Evolutionary conservation across 2,113 vertebrate genomes (phyloP).

Genomic region (Neotragus pygmaeus): DNA sequence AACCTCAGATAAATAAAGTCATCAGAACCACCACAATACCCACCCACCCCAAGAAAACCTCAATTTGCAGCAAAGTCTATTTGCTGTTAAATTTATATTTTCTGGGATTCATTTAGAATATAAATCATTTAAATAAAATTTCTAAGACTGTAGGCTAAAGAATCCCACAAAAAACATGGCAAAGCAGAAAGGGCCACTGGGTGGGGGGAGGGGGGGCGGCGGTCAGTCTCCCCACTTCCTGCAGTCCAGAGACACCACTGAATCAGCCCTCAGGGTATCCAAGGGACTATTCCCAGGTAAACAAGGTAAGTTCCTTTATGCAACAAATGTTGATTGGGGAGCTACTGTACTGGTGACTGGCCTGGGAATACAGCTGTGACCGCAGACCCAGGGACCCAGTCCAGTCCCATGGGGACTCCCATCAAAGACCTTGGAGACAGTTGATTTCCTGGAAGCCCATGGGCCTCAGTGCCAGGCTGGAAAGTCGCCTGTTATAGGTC

Average conservation of each 20-base stretch:
- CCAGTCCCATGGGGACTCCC: not conserved
- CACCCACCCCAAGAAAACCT: not conserved
- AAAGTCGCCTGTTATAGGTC: not conserved
- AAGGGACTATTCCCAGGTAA: not conserved
- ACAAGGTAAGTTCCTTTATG: not conserved
- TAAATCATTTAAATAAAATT: not conserved
- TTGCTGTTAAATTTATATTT: not conserved
- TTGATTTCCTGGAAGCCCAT: not conserved
- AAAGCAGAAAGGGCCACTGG: not conserved
- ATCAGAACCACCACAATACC: not conserved
- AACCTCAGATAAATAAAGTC: too few species aligned
- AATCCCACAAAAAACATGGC: not conserved
- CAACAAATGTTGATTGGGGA: not conserved
- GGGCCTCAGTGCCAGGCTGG: not conserved
- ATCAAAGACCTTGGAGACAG: not conserved
- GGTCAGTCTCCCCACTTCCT: not conserved
- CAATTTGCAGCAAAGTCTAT: not conserved
- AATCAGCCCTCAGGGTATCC: not conserved
- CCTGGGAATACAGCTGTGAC: not conserved
- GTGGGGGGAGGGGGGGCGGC: fast-evolving
- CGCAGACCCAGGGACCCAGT: not conserved
- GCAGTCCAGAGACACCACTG: too few species aligned
- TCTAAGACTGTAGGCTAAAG: not conserved
- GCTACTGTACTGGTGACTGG: not conserved
- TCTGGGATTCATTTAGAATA: not conserved